A percentile compares a stretch with the other conserved stretches of the same genome.
These are phyloP conservation scores for Margarornis squamiger DNA, from an alignment of 2,797 vertebrate species.

Conservation along the genomic window DNA sequence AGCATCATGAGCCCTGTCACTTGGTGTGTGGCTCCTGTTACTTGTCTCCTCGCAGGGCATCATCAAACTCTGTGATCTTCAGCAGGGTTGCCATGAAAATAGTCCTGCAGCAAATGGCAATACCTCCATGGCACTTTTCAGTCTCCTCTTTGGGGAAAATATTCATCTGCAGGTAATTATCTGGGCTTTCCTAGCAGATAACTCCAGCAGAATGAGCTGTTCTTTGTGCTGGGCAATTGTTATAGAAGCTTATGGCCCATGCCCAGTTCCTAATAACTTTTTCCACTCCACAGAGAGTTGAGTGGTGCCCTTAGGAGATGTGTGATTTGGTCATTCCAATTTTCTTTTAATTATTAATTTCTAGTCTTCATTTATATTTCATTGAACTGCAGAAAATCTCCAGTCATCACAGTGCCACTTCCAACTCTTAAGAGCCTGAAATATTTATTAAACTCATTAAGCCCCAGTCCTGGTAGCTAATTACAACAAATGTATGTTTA, in stretches of 20 bases:
- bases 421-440: slow-evolving; percentile 35
- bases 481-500: slow-evolving; percentile 56
- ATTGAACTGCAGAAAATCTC: slow-evolving; percentile 4
- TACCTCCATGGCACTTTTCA: neutral
- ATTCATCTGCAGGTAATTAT: neutral
- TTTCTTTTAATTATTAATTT: slow-evolving; percentile 48
- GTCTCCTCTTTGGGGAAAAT: neutral
- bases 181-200: neutral
- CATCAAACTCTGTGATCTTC: neutral
- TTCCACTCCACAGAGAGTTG: neutral
- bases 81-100: neutral
- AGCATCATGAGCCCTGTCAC: neutral
- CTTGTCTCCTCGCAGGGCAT: neutral
- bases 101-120: neutral
- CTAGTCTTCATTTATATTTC: slow-evolving; percentile 16
- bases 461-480: slow-evolving; percentile 55
- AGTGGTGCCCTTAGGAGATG: slow-evolving; percentile 9
- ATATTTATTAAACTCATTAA: slow-evolving; percentile 66
- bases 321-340: neutral
- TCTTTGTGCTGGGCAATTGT: neutral
- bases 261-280: slow-evolving; percentile 20
- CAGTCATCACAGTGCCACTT: neutral
- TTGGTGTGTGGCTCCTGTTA: neutral
- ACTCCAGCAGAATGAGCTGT: neutral
- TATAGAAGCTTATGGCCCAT: slow-evolving; percentile 39